phyloP scores from a whole-genome alignment of 53 echinoderm and acorn worm species.

The Astropecten irregularis region DNA sequence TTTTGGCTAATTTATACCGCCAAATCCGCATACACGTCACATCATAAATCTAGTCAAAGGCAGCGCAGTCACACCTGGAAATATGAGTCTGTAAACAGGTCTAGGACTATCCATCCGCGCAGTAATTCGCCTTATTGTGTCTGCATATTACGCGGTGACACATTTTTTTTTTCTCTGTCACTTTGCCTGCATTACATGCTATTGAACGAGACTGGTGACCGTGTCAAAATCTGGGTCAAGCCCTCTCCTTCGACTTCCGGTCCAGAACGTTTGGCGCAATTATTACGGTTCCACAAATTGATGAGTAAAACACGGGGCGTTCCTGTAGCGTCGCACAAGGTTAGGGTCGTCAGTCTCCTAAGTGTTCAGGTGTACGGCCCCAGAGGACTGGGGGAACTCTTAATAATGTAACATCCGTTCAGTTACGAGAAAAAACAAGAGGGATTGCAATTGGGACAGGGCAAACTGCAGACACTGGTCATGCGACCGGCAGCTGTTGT shows the following conservation, averaged over 20 bases:
- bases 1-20: no score
- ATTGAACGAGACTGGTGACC: constrained; percentile 53
- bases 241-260: constrained; percentile 30
- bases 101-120: no score
- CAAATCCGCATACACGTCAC: no score
- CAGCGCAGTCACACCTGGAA: constrained; percentile 13
- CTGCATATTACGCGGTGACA: constrained; percentile 43
- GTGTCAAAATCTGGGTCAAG: constrained; percentile 55
- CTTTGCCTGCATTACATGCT: no score
- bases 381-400: neutral
- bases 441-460: no score
- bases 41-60: neutral
- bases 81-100: no score
- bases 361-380: constrained; percentile 13
- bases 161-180: constrained; percentile 3
- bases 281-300: constrained; percentile 39
- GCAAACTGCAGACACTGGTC: no score
- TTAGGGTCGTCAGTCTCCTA: neutral
- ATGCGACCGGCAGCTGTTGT: no score
- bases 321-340: constrained; percentile 11
- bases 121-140: neutral
- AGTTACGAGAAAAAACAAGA: neutral
- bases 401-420: neutral
- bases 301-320: constrained; percentile 49
- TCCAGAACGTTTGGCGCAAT: constrained; percentile 28